These are phyloP conservation scores for Idaea dimidiata DNA, from an alignment of 2,888 invertebrate species.

Conservation along the genomic window DNA sequence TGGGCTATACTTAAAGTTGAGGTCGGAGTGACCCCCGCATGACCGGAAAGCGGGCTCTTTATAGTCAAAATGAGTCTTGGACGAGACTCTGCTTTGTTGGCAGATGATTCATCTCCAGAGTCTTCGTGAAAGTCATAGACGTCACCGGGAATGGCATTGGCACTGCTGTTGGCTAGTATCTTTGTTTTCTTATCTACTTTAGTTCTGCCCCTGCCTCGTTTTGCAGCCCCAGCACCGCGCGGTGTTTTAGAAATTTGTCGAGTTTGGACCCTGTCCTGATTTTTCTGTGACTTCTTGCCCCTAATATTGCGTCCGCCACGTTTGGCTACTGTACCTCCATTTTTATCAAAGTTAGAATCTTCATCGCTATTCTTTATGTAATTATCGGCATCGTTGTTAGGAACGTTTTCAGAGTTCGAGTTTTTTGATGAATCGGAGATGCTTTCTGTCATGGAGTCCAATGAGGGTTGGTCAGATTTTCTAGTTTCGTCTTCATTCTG, in stretches of 20 bases:
- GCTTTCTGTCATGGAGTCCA: constrained; percentile 23
- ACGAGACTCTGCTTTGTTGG: constrained; percentile 77
- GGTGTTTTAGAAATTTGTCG: constrained; percentile 69
- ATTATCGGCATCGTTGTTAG: constrained; percentile 20
- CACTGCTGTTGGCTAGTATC: constrained; percentile 69
- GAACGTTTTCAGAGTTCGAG: constrained; percentile 8
- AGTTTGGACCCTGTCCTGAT: constrained; percentile 65
- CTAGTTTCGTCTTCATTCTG: constrained; percentile 26
- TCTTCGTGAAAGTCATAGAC: constrained; percentile 96
- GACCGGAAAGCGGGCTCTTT: constrained; percentile 83
- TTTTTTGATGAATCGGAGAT: constrained; percentile 16
- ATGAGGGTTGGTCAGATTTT: constrained; percentile 15
- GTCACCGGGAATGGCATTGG: constrained; percentile 85
- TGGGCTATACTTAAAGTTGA: constrained; percentile 64
- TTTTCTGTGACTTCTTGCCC: constrained; percentile 68
- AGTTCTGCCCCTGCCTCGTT: constrained; percentile 74
- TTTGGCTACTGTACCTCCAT: constrained; percentile 38
- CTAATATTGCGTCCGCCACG: constrained; percentile 66
- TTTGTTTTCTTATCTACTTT: constrained; percentile 79
- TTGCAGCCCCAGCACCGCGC: constrained; percentile 54
- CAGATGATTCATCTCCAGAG: constrained; percentile 87
- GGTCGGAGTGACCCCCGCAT: constrained; percentile 59
- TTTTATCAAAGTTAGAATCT: constrained; percentile 40
- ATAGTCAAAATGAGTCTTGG: constrained; percentile 91
- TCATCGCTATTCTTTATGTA: constrained; percentile 32